phyloP scores from a whole-genome alignment of 2,888 invertebrate genomes.

The Imbricaverruca yamaguchii region DNA sequence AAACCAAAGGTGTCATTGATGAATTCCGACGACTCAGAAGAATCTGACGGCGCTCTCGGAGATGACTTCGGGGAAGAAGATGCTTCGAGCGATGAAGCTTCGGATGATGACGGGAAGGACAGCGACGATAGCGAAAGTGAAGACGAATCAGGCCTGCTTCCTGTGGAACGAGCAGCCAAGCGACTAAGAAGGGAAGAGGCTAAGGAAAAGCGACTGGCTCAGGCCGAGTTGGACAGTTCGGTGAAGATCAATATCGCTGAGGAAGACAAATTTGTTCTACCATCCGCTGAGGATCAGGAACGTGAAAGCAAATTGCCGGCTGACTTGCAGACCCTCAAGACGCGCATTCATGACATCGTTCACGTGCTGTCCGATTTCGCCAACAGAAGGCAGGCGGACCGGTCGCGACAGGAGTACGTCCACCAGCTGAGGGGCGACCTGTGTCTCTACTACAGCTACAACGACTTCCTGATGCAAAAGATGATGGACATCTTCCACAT shows the following conservation, averaged over 20 bases:
- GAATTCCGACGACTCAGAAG: conserved; percentile 17
- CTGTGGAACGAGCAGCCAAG: conserved; percentile 75
- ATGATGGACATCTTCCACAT: conserved; percentile 83
- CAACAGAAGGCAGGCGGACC: conserved; percentile 45
- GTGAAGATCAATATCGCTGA: conserved; percentile 63
- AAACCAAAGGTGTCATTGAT: conserved; percentile 1
- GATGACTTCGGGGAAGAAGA: conserved; percentile 17
- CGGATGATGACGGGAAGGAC: conserved; percentile 34
- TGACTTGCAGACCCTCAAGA: conserved; percentile 73
- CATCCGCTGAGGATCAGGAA: conserved; percentile 53
- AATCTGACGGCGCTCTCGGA: conserved; percentile 12
- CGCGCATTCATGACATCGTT: conserved; percentile 75
- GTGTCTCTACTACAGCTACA: conserved; percentile 92
- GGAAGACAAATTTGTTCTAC: conserved; percentile 52
- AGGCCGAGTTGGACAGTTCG: conserved; percentile 76
- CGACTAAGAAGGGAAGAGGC: conserved; percentile 66
- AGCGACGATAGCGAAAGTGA: conserved; percentile 40
- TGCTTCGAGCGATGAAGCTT: conserved; percentile 8
- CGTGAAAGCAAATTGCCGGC: conserved; percentile 51
- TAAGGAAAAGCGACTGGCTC: conserved; percentile 60
- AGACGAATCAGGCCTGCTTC: conserved; percentile 61
- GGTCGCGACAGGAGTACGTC: conserved; percentile 72
- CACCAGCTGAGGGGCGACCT: conserved; percentile 72
- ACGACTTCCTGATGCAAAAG: conserved; percentile 86
- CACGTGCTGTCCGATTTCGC: conserved; percentile 72